These are phyloP conservation scores for Mus spretus DNA, from an alignment of 2,797 vertebrate genomes.

Conservation along the genomic window DNA sequence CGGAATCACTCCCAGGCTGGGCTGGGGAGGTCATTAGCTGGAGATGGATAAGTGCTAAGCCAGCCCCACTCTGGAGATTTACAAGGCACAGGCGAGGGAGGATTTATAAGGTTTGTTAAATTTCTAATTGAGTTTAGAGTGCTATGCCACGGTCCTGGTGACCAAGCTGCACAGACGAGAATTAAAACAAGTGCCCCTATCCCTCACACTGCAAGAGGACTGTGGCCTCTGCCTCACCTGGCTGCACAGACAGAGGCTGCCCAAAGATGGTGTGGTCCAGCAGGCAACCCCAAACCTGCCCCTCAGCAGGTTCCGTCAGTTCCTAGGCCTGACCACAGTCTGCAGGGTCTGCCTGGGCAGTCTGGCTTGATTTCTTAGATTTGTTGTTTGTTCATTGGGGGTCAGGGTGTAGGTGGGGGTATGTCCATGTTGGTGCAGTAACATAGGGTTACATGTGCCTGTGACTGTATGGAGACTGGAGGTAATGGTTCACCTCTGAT, in stretches of 20 bases:
- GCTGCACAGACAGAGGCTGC: neutral
- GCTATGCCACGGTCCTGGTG: constrained; percentile 69
- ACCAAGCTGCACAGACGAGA: constrained; percentile 70
- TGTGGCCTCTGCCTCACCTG: neutral
- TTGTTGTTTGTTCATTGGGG: neutral
- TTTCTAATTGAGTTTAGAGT: constrained; percentile 86
- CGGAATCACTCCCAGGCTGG: constrained; percentile 86
- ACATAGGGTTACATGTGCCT: neutral
- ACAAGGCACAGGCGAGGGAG: constrained; percentile 80
- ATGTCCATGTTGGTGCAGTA: neutral
- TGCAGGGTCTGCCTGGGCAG: rapidly evolving
- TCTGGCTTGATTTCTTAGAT: neutral
- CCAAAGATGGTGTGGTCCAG: neutral
- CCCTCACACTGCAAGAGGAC: constrained; percentile 42
- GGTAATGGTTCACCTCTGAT: neutral
- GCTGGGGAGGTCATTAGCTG: constrained; percentile 79
- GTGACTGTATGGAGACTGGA: neutral
- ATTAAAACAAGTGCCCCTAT: constrained; percentile 76
- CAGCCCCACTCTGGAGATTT: constrained; percentile 78
- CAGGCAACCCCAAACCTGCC: neutral
- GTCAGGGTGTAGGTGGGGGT: neutral
- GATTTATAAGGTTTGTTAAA: constrained; percentile 87
- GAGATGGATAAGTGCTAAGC: constrained; percentile 85
- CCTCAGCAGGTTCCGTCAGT: neutral
- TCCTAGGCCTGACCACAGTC: neutral